Conservation (phyloP, 2,888 invertebrate species). For the Aromia moschata region DNA sequence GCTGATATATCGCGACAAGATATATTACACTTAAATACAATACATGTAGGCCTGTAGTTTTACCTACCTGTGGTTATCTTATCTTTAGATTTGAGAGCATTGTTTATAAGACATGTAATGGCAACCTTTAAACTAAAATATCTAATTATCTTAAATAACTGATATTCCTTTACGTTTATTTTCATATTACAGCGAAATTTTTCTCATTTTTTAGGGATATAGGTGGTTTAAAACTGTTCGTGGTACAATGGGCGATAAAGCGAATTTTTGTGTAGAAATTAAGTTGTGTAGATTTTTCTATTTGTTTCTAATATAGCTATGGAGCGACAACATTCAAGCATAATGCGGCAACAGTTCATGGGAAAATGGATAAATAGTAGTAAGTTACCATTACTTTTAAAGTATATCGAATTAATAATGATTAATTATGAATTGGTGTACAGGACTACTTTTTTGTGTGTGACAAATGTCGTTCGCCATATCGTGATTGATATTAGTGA, state of each 20-base stretch:
- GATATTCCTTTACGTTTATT: constrained; percentile 13
- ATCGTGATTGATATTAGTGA: no score
- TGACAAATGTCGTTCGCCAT: no score
- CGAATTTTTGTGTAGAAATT: background rate
- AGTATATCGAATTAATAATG: background rate
- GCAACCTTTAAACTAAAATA: constrained; percentile 17
- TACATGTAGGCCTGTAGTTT: constrained; percentile 9
- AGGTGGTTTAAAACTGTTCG: background rate
- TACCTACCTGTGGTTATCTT: constrained; percentile 10
- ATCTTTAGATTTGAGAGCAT: constrained; percentile 22
- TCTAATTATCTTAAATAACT: constrained; percentile 20
- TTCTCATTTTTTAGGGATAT: constrained; percentile 4
- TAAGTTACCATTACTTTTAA: constrained; percentile 9
- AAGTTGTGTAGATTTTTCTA: background rate
- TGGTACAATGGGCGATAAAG: constrained; percentile 5
- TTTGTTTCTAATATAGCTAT: constrained; percentile 1
- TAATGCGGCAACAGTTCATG: constrained; percentile 22
- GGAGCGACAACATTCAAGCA: constrained; percentile 6
- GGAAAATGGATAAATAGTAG: constrained; percentile 21
- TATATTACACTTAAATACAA: background rate
- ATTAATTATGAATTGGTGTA: no score
- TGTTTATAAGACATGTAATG: constrained; percentile 20
- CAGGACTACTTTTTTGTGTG: no score
- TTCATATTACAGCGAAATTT: constrained; percentile 4
- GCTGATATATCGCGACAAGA: background rate